A percentile compares a stretch with the other conserved stretches of the same genome.
phyloP scores from a whole-genome alignment of 2,797 vertebrate genomes.

The Cryptoblepharus egeriae region DNA sequence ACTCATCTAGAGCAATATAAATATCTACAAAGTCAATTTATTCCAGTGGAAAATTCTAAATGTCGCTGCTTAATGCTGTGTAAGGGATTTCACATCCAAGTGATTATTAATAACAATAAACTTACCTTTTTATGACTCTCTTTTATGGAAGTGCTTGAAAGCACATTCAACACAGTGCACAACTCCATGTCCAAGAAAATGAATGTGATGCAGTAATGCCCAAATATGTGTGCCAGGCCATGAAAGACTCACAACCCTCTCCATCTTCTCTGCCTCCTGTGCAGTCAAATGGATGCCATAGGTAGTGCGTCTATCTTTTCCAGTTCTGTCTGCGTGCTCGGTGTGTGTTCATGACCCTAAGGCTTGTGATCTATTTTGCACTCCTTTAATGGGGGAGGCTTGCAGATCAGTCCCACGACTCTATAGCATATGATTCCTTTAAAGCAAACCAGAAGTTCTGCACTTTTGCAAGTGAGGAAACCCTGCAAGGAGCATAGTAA shows the following conservation, averaged over 20 bases:
- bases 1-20: not conserved
- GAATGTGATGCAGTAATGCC: not conserved
- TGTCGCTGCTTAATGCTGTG: not conserved
- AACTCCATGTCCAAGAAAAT: not conserved
- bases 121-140: not conserved
- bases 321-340: too few relatives aligned
- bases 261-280: too few relatives aligned
- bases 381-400: too few relatives aligned
- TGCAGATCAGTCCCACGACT: too few relatives aligned
- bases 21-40: constrained; percentile 16
- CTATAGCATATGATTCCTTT: too few relatives aligned
- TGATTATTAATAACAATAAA: not conserved
- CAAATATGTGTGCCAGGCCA: not conserved
- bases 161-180: not conserved
- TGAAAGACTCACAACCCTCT: not conserved
- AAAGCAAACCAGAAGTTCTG: too few relatives aligned
- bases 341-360: too few relatives aligned
- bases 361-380: too few relatives aligned
- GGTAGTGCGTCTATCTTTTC: too few relatives aligned
- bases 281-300: too few relatives aligned
- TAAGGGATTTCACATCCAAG: not conserved
- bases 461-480: too few relatives aligned
- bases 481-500: too few relatives aligned
- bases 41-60: not conserved
- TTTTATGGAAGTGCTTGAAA: constrained; percentile 16